phyloP scores from a whole-genome alignment of 2,797 vertebrate species.

The Danio choprae region DNA sequence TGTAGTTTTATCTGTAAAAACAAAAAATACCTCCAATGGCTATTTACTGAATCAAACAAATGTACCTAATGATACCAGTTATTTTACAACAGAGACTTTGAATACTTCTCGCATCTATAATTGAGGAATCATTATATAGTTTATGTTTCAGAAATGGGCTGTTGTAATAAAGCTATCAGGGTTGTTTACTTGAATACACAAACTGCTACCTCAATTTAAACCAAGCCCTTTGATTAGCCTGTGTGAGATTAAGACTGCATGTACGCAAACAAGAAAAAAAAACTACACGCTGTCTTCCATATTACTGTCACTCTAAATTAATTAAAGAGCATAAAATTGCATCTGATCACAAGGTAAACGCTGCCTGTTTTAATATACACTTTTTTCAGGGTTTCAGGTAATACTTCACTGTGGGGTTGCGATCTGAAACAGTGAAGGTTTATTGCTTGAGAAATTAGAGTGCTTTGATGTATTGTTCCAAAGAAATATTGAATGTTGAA shows the following conservation, averaged over 20 bases:
- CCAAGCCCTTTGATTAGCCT: constrained; percentile 56
- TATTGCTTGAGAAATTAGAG: constrained; percentile 45
- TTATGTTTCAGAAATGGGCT: constrained; percentile 47
- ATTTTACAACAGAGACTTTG: constrained; percentile 36
- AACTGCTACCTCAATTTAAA: constrained; percentile 63
- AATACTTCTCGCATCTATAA: constrained; percentile 47
- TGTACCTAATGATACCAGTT: constrained; percentile 47
- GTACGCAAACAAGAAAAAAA: constrained; percentile 9
- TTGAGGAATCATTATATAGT: constrained; percentile 28
- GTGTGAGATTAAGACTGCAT: constrained; percentile 55
- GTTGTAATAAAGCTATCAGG: constrained; percentile 45
- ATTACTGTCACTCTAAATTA: constrained; percentile 6
- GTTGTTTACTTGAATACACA: constrained; percentile 62
- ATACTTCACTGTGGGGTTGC: constrained; percentile 25
- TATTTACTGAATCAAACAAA: constrained; percentile 33
- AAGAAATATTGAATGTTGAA: constrained; percentile 64
- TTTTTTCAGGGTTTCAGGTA: constrained; percentile 41
- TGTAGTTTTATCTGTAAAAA: constrained; percentile 50
- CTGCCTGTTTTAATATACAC: constrained; percentile 44
- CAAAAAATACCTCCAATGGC: constrained; percentile 48
- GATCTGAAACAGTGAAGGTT: constrained; percentile 25
- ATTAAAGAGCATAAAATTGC: constrained; percentile 1
- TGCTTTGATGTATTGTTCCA: constrained; percentile 61
- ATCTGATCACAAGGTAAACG: constrained; percentile 31
- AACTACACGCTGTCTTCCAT: not conserved